phyloP scores from a whole-genome alignment of 2,888 invertebrate species.

The Alcis repandata region DNA sequence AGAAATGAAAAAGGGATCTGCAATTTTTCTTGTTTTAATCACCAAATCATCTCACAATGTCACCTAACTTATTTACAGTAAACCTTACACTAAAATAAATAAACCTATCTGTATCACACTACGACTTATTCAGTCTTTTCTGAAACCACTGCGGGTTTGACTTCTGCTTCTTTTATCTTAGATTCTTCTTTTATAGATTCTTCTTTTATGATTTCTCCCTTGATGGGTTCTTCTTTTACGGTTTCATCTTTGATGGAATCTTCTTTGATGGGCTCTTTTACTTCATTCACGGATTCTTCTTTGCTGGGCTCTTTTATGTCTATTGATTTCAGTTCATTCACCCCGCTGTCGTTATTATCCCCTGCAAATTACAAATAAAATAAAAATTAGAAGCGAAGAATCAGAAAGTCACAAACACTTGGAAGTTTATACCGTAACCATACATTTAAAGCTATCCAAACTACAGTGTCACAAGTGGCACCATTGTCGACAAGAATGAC shows the following conservation, averaged over 20 bases:
- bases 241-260: background rate
- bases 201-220: constrained; percentile 47
- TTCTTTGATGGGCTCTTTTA: constrained; percentile 41
- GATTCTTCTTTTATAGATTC: constrained; percentile 25
- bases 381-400: constrained; percentile 2
- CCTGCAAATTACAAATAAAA: constrained; percentile 59
- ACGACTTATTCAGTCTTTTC: constrained; percentile 76
- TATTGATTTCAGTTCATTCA: constrained; percentile 50
- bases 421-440: too few relatives aligned
- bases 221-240: constrained; percentile 48
- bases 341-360: constrained; percentile 68
- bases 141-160: constrained; percentile 52
- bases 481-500: too few relatives aligned
- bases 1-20: background rate
- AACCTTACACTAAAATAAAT: constrained; percentile 57
- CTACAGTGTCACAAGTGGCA: too few relatives aligned
- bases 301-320: constrained; percentile 42
- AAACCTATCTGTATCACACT: constrained; percentile 63
- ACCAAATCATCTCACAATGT: constrained; percentile 8
- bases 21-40: constrained; percentile 10
- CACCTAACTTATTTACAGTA: constrained; percentile 41
- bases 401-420: too few relatives aligned
- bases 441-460: too few relatives aligned
- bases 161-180: constrained; percentile 44
- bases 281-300: constrained; percentile 47